Conservation (phyloP, 2,113 vertebrate species). For the Xenus cinereus region DNA sequence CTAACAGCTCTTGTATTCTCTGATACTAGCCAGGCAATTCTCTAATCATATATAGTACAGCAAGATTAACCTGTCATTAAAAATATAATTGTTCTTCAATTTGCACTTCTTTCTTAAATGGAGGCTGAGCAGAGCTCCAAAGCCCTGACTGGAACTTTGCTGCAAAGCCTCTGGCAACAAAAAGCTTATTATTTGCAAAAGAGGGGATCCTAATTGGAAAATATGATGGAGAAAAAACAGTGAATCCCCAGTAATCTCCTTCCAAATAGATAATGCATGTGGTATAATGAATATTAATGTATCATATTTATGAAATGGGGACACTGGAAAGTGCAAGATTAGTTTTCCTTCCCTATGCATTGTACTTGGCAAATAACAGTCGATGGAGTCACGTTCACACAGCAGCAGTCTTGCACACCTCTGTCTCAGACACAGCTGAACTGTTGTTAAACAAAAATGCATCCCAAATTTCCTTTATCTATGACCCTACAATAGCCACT, state of each 20-base stretch:
- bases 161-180: constrained; percentile 70
- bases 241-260: constrained; percentile 70
- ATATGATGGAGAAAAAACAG: constrained; percentile 69
- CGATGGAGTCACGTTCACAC: not conserved
- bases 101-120: constrained; percentile 55
- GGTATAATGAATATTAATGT: constrained; percentile 75
- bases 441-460: not conserved
- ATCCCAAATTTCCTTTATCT: not conserved
- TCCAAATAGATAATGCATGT: constrained; percentile 68
- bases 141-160: constrained; percentile 31
- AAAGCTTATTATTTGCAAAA: constrained; percentile 74
- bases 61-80: constrained; percentile 69
- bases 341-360: constrained; percentile 23
- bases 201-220: constrained; percentile 75
- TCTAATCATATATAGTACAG: constrained; percentile 40
- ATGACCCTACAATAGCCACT: not conserved
- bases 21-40: not conserved
- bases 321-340: constrained; percentile 65
- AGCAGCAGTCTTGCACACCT: not conserved
- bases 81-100: constrained; percentile 62
- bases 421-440: not conserved
- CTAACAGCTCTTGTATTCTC: not conserved
- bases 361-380: not conserved
- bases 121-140: constrained; percentile 32
- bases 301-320: constrained; percentile 64